Evolutionary conservation across 2,797 vertebrate genomes (phyloP).

Genomic region (Pangasius djambal): DNA sequence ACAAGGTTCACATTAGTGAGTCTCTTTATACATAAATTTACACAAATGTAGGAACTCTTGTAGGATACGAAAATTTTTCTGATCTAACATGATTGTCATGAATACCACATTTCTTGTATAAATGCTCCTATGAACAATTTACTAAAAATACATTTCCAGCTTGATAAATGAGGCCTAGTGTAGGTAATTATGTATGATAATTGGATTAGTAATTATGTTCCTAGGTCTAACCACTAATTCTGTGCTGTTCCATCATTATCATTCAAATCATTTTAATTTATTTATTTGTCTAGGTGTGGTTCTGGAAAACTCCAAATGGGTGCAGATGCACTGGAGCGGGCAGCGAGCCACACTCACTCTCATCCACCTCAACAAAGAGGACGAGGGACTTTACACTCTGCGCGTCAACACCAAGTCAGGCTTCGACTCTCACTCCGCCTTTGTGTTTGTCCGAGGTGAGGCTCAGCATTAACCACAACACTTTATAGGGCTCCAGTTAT

Average conservation of each 20-base stretch:
- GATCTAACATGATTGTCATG: neutral
- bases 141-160: neutral
- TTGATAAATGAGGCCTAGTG: neutral
- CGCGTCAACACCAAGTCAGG: conserved; percentile 91
- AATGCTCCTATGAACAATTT: neutral
- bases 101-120: neutral
- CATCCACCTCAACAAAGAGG: conserved; percentile 95
- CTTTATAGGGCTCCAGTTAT: neutral
- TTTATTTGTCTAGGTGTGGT: conserved; percentile 73
- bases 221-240: neutral
- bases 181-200: neutral
- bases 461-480: neutral
- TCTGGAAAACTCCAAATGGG: conserved; percentile 89
- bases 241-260: neutral
- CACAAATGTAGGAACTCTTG: neutral
- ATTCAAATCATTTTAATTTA: neutral
- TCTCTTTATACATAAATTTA: neutral
- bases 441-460: conserved; percentile 93
- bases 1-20: neutral
- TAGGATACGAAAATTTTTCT: neutral
- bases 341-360: conserved; percentile 88
- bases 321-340: conserved; percentile 88
- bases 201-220: neutral
- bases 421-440: conserved; percentile 88
- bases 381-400: conserved; percentile 94